phyloP scores from a whole-genome alignment of 1,140 invertebrate species.

The Coenobita brevimanus region DNA sequence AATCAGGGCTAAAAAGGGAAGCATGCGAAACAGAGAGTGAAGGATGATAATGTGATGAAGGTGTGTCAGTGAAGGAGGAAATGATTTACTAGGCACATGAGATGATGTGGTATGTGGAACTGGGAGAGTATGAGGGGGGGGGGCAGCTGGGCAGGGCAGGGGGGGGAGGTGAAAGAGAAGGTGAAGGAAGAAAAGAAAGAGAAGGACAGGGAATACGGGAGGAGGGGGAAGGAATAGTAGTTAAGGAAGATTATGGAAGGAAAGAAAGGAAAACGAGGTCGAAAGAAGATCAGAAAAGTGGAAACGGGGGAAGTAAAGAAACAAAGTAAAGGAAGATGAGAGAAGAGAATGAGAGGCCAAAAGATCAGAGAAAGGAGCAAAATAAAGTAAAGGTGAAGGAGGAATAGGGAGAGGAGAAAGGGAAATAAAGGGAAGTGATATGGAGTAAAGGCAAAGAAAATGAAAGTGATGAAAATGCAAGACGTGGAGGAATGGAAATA shows the following conservation, averaged over 20 bases:
- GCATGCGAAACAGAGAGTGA: too few species aligned
- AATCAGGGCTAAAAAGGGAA: too few species aligned
- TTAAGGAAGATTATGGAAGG: neutral
- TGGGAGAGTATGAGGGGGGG: neutral
- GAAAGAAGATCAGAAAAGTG: neutral
- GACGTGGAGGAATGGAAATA: too few species aligned
- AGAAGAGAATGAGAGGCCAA: neutral
- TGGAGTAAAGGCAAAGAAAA: neutral
- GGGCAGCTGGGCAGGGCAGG: neutral
- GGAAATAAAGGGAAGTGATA: constrained; percentile 11
- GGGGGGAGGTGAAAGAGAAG: neutral
- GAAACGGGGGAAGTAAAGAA: constrained; percentile 5
- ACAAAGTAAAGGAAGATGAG: constrained; percentile 20
- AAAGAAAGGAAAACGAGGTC: neutral
- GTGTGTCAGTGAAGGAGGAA: neutral
- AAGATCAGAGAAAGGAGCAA: neutral
- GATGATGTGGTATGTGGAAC: neutral
- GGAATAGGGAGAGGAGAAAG: constrained; percentile 22
- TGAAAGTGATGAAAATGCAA: too few species aligned
- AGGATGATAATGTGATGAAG: too few species aligned
- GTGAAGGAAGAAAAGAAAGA: constrained; percentile 10
- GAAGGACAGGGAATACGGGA: constrained; percentile 12
- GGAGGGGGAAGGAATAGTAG: constrained; percentile 17
- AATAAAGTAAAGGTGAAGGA: neutral
- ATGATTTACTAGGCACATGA: too few species aligned